Conservation (phyloP, 2,113 vertebrate genomes). For the Zosterops hypoxanthus region DNA sequence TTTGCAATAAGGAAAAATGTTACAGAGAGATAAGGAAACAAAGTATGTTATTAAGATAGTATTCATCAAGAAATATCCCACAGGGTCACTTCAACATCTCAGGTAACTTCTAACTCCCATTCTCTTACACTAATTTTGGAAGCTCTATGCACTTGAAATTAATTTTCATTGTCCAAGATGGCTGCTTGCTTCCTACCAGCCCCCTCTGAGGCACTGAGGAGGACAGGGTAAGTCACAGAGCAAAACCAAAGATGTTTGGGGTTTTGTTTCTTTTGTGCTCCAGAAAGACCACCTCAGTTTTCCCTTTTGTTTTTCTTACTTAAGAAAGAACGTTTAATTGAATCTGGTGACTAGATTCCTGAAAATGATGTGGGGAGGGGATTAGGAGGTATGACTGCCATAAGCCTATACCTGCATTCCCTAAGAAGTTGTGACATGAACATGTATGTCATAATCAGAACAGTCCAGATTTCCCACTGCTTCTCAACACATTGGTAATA, state of each 20-base stretch:
- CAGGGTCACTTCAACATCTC: background rate
- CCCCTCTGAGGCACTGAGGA: background rate
- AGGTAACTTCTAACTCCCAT: background rate
- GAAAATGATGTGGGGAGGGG: background rate
- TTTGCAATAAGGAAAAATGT: background rate
- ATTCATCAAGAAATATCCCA: background rate
- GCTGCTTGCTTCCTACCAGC: background rate
- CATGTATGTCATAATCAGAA: background rate
- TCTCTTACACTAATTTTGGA: background rate
- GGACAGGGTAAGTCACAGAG: background rate
- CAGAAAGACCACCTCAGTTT: background rate
- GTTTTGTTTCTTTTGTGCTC: background rate
- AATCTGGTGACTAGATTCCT: background rate
- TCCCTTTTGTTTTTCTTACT: background rate
- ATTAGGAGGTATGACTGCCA: background rate
- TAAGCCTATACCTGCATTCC: background rate
- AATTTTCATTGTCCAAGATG: background rate
- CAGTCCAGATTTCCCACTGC: background rate
- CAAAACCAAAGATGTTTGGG: accelerated
- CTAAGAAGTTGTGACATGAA: background rate
- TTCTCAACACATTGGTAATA: background rate
- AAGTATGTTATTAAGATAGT: background rate
- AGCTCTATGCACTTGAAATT: background rate
- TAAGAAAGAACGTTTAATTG: background rate
- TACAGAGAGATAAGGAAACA: background rate